Evolutionary conservation across 2,797 vertebrate genomes (phyloP).

Genomic region (Anolis apletophallus): DNA sequence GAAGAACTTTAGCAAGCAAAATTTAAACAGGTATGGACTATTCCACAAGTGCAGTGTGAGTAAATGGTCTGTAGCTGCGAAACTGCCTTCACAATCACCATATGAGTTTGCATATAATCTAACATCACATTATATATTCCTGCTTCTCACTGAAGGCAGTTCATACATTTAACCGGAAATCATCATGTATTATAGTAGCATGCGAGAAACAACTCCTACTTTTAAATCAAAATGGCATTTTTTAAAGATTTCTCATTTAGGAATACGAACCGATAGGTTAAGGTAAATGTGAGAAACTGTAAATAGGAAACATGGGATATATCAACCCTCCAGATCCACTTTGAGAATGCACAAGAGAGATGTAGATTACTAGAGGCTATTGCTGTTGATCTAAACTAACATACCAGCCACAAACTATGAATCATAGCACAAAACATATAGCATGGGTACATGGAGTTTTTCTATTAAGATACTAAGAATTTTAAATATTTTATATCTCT

Average conservation of each 20-base stretch:
- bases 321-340: no score
- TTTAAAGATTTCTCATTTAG: not conserved
- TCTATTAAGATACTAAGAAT: not conserved
- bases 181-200: not conserved
- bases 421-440: not conserved
- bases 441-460: not conserved
- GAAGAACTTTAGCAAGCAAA: not conserved
- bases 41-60: not conserved
- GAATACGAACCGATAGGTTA: not conserved
- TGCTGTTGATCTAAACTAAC: not conserved
- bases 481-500: not conserved
- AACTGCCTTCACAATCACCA: not conserved
- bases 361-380: no score
- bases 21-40: not conserved
- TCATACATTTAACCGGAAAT: no score
- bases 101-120: not conserved
- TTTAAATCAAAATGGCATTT: conserved; percentile 17
- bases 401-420: not conserved
- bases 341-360: no score
- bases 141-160: not conserved
- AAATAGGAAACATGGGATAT: not conserved
- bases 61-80: not conserved
- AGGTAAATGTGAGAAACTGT: not conserved
- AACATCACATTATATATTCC: not conserved
- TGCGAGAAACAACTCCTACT: conserved; percentile 11